A percentile compares a stretch with the other conserved stretches of the same genome.
Evolutionary conservation across 2,797 vertebrate species (phyloP).

Genomic region (Eulemur coronatus): DNA sequence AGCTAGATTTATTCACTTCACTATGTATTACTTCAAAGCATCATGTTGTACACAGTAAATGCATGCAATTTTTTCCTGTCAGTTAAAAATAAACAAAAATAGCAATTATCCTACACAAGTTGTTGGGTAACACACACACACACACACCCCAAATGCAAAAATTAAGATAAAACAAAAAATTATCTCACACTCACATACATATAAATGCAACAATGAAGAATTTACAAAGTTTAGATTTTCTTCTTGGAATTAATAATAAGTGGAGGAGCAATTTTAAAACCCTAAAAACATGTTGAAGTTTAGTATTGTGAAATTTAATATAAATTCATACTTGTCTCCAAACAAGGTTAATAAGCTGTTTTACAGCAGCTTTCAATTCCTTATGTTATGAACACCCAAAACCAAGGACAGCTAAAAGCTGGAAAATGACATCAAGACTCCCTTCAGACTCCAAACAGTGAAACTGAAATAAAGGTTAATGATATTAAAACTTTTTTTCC

Average conservation of each 20-base stretch:
- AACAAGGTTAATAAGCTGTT: neutral
- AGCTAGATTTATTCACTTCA: neutral
- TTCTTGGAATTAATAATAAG: neutral
- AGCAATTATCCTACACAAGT: neutral
- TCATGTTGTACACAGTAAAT: no score
- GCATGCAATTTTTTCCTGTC: neutral
- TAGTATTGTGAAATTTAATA: neutral
- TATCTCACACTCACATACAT: neutral
- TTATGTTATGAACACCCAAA: neutral
- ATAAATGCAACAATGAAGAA: neutral
- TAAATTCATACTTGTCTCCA: neutral
- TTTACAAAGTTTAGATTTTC: neutral
- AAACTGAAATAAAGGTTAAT: conserved; percentile 46
- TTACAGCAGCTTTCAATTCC: neutral
- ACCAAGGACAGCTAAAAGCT: neutral
- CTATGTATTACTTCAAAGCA: neutral
- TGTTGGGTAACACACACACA: neutral
- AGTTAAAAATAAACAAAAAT: neutral
- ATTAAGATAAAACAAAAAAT: neutral
- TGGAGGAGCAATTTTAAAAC: neutral
- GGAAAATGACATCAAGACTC: neutral
- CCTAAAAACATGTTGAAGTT: neutral
- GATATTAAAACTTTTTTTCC: neutral
- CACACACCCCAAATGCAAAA: neutral
- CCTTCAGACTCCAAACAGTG: neutral